These are phyloP conservation scores for Cyprinella venusta DNA, from an alignment of 2,797 vertebrate species.

Conservation along the genomic window DNA sequence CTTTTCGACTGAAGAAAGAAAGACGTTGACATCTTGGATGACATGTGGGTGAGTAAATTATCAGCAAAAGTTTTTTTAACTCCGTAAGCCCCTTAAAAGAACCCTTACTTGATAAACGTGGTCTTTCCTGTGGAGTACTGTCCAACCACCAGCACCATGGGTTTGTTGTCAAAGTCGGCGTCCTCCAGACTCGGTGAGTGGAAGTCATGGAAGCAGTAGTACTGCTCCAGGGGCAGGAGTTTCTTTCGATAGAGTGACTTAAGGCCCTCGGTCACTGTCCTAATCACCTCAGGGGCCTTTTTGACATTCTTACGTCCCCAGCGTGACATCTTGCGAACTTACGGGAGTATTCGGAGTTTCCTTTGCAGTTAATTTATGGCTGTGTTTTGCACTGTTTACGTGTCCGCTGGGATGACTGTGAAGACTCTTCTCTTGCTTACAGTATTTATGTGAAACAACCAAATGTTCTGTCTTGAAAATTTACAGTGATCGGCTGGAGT, in stretches of 20 bases:
- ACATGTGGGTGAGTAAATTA: no score
- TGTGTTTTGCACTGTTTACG: conserved; percentile 51
- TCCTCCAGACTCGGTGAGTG: conserved; percentile 89
- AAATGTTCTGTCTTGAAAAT: conserved; percentile 16
- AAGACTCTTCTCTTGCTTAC: conserved; percentile 71
- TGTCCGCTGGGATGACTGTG: conserved; percentile 62
- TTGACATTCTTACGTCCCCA: conserved; percentile 88
- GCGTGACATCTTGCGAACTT: conserved; percentile 83
- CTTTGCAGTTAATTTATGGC: conserved; percentile 50
- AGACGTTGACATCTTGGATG: no score
- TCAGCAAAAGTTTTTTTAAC: no score
- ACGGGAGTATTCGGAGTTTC: conserved; percentile 30
- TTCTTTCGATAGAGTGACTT: conserved; percentile 89
- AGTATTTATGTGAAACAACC: conserved; percentile 69
- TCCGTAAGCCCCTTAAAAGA: not conserved
- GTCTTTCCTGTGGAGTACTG: conserved; percentile 96
- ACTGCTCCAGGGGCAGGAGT: conserved; percentile 89
- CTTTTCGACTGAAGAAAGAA: no score
- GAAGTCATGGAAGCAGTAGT: conserved; percentile 91
- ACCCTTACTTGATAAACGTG: conserved; percentile 87
- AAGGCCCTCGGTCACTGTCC: conserved; percentile 91
- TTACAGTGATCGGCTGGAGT: not conserved
- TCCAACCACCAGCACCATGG: conserved; percentile 93
- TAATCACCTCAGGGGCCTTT: conserved; percentile 89
- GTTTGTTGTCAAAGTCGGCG: conserved; percentile 93